Evolutionary conservation across 37 sponge, comb jelly and placozoan genomes (phyloP).

Genomic region (Halichondria panicea): DNA sequence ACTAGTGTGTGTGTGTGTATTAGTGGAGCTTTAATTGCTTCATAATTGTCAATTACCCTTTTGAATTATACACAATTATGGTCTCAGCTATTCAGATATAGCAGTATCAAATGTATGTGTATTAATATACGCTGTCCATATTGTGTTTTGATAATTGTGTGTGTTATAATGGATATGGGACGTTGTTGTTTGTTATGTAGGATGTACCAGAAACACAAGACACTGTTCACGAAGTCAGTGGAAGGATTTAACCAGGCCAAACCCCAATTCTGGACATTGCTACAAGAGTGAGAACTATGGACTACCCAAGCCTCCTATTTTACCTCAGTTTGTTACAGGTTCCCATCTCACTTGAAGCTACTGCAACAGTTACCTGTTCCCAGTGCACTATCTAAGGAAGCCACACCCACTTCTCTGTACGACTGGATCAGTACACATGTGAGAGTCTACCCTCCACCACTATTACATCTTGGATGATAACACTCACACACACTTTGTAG

Average conservation of each 20-base stretch:
- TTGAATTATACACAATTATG: too few species aligned
- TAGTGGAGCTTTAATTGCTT: too few species aligned
- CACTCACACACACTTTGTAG: neutral
- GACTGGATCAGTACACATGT: slow-evolving; percentile 64
- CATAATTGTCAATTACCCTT: too few species aligned
- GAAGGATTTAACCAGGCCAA: slow-evolving; percentile 2
- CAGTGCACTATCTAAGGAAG: neutral
- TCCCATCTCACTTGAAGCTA: slow-evolving; percentile 30
- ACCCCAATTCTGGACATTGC: slow-evolving; percentile 5
- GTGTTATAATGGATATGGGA: neutral
- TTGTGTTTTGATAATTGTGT: too few species aligned
- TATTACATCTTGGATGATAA: neutral
- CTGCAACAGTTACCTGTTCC: slow-evolving; percentile 37
- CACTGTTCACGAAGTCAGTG: slow-evolving; percentile 21
- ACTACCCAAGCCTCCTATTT: neutral
- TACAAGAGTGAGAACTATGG: slow-evolving; percentile 7
- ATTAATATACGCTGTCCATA: too few species aligned
- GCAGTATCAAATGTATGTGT: too few species aligned
- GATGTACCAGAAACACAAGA: slow-evolving; percentile 37
- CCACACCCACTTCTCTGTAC: slow-evolving; percentile 25
- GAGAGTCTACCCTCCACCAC: neutral
- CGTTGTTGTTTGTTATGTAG: slow-evolving; percentile 14
- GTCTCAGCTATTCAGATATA: too few species aligned
- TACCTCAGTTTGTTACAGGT: slow-evolving; percentile 7
- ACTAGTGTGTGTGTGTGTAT: too few species aligned